Percentiles rank a stretch among this genome's conserved stretches.
Conservation (phyloP, 2,888 invertebrate genomes). For the Penaeus monodon region DNA sequence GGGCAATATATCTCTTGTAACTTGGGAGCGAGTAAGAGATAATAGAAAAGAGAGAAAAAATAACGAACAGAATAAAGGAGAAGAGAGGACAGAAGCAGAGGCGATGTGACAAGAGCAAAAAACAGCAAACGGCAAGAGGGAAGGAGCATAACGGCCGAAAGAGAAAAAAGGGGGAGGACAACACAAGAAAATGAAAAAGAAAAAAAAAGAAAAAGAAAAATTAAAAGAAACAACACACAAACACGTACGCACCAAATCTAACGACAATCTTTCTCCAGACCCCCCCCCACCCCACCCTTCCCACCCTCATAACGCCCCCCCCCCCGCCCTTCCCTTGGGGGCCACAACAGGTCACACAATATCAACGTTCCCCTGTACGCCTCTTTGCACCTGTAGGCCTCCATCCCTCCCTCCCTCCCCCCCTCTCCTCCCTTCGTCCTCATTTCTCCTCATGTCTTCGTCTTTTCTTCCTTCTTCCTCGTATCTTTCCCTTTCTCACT, state of each 20-base stretch:
- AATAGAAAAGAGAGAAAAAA: neutral
- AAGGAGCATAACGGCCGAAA: neutral
- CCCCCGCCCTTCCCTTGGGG: neutral
- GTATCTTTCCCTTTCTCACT: too few relatives aligned
- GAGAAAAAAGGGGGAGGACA: neutral
- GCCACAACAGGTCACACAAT: too few relatives aligned
- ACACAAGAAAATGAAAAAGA: neutral
- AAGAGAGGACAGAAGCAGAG: neutral
- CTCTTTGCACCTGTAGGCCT: too few relatives aligned
- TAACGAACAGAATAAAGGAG: neutral
- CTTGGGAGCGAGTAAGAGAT: too few relatives aligned
- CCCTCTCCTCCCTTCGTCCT: too few relatives aligned
- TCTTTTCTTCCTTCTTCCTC: too few relatives aligned
- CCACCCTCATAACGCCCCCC: neutral
- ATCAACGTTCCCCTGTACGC: too few relatives aligned
- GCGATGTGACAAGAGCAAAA: neutral
- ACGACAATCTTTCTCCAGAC: neutral
- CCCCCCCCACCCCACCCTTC: neutral
- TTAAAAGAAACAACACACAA: constrained; percentile 9
- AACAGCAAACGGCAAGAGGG: neutral
- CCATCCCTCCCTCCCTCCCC: too few relatives aligned
- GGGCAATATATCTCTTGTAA: too few relatives aligned
- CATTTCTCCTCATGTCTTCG: too few relatives aligned
- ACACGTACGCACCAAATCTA: neutral
- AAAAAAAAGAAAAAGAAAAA: neutral